Percentiles rank a stretch among this genome's conserved stretches.
These are phyloP conservation scores for Lepidocolaptes lacrymiger DNA, from an alignment of 2,797 vertebrate genomes.

Conservation along the genomic window DNA sequence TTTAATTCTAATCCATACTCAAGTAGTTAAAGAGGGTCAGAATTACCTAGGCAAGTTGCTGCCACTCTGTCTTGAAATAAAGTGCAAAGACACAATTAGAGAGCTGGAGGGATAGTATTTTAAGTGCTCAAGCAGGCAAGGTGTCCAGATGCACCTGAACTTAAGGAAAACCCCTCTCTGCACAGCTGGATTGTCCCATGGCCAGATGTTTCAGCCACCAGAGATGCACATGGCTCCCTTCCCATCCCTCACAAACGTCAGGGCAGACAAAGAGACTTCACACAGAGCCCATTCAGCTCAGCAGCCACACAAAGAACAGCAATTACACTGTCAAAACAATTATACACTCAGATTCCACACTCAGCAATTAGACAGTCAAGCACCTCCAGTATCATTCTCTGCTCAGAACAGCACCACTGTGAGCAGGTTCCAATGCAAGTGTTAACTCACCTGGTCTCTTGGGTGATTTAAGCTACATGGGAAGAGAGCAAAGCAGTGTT, in stretches of 20 bases:
- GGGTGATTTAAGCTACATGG: slow-evolving; percentile 92
- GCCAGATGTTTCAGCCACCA: not conserved
- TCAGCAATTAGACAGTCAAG: not conserved
- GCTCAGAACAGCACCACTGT: not conserved
- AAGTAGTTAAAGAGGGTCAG: not conserved
- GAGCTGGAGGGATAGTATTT: accelerated
- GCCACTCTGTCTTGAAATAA: not conserved
- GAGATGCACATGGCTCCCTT: not conserved
- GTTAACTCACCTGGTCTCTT: slow-evolving; percentile 91
- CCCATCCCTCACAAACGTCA: not conserved
- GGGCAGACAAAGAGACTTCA: not conserved
- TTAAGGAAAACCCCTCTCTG: not conserved
- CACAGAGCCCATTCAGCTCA: not conserved
- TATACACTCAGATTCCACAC: not conserved
- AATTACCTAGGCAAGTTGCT: not conserved
- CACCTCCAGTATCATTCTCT: not conserved
- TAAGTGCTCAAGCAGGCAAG: not conserved
- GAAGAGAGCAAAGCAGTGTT: slow-evolving; percentile 60
- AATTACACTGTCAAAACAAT: not conserved
- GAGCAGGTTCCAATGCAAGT: not conserved
- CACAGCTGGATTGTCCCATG: not conserved
- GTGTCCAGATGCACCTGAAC: not conserved
- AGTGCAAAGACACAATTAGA: not conserved
- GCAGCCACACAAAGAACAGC: not conserved
- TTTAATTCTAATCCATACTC: not conserved